Evolutionary conservation across 1,140 invertebrate genomes (phyloP).

Genomic region (Venturia canescens): DNA sequence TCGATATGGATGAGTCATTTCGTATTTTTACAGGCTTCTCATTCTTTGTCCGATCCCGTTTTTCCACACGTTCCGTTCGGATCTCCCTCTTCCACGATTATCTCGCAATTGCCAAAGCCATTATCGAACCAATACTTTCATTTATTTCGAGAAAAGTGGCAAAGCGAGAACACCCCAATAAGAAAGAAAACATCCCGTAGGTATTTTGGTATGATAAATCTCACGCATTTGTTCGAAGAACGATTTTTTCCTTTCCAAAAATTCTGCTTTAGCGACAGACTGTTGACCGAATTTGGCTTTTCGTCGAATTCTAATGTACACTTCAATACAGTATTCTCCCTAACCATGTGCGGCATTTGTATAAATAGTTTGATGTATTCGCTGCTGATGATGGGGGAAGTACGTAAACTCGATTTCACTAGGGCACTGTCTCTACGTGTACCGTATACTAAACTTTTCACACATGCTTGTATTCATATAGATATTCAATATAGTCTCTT

Average conservation of each 20-base stretch:
- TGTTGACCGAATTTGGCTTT: background rate
- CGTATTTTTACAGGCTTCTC: slow-evolving; percentile 17
- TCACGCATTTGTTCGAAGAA: background rate
- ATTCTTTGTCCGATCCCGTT: slow-evolving; percentile 4
- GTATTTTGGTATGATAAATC: background rate
- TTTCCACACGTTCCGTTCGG: background rate
- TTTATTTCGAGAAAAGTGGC: slow-evolving; percentile 36
- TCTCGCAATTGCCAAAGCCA: slow-evolving; percentile 45
- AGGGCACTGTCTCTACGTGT: background rate
- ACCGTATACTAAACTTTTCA: background rate
- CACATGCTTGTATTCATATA: background rate
- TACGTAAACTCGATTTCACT: slow-evolving; percentile 28
- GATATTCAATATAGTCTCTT: background rate
- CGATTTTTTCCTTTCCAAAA: background rate
- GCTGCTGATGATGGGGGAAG: slow-evolving; percentile 9
- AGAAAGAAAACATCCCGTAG: slow-evolving; percentile 1
- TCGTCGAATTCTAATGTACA: background rate
- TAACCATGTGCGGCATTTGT: background rate
- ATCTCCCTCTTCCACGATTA: slow-evolving; percentile 25
- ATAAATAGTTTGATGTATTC: slow-evolving; percentile 33
- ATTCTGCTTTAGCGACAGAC: background rate
- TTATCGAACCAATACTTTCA: slow-evolving; percentile 50
- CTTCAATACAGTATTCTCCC: background rate
- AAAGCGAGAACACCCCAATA: background rate
- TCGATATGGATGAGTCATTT: slow-evolving; percentile 21